These are phyloP conservation scores for Pimephales promelas DNA, from an alignment of 2,113 vertebrate genomes.

Conservation along the genomic window DNA sequence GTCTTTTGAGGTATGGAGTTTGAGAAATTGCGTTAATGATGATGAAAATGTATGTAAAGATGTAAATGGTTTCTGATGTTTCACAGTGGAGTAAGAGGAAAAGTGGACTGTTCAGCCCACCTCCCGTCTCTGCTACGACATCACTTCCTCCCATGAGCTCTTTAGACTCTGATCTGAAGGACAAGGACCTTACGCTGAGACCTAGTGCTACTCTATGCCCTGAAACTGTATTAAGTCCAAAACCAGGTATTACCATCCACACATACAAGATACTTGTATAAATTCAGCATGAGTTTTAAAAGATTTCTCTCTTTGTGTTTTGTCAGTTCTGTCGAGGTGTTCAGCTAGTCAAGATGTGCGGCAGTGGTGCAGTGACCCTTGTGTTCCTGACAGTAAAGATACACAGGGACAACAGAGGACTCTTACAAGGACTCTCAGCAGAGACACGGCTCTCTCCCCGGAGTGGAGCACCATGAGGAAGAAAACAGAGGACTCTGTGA, in stretches of 20 bases:
- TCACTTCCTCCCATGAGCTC: slow-evolving; percentile 72
- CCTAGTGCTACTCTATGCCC: slow-evolving; percentile 70
- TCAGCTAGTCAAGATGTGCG: slow-evolving; percentile 73
- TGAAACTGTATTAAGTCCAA: slow-evolving; percentile 42
- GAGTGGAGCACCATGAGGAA: slow-evolving; percentile 85
- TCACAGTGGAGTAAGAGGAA: slow-evolving; percentile 65
- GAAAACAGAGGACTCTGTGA: slow-evolving; percentile 76
- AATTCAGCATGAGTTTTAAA: not conserved
- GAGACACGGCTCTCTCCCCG: slow-evolving; percentile 70
- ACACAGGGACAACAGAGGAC: slow-evolving; percentile 14
- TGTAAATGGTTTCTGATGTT: slow-evolving; percentile 19
- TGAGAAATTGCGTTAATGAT: not conserved
- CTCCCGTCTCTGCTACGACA: slow-evolving; percentile 58
- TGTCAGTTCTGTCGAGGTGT: slow-evolving; percentile 68
- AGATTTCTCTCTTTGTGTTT: not conserved
- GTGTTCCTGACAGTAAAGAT: slow-evolving; percentile 45
- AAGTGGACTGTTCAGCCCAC: slow-evolving; percentile 63
- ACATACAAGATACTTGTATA: not conserved
- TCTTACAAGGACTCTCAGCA: slow-evolving; percentile 48
- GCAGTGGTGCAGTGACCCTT: slow-evolving; percentile 63
- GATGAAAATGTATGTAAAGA: not conserved
- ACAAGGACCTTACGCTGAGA: slow-evolving; percentile 58
- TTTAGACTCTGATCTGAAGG: slow-evolving; percentile 55
- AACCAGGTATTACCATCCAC: slow-evolving; percentile 13
- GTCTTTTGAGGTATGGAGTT: slow-evolving; percentile 69